Percentiles rank a stretch among this genome's conserved stretches.
phyloP scores from a whole-genome alignment of 2,888 invertebrate species.

The Tubulanus polymorphus region DNA sequence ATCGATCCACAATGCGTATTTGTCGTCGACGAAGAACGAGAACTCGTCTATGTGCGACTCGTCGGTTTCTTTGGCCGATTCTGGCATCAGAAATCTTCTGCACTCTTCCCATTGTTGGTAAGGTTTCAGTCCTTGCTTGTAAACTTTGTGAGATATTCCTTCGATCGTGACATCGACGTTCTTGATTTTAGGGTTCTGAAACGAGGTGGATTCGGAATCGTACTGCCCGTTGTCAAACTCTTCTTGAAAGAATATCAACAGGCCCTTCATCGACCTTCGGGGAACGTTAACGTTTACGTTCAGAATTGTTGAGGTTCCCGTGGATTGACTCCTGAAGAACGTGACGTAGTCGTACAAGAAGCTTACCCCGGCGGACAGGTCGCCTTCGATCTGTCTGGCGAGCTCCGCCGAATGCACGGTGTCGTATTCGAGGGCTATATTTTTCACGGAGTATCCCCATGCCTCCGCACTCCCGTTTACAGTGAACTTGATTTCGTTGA shows the following conservation, averaged over 20 bases:
- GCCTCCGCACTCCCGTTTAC: conserved; percentile 7
- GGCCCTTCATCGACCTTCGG: conserved; percentile 7
- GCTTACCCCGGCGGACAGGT: neutral
- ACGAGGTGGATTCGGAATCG: conserved; percentile 1
- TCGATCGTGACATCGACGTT: conserved; percentile 11
- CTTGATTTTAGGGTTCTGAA: conserved; percentile 8
- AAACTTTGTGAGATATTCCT: conserved; percentile 13
- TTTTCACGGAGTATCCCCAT: conserved; percentile 5
- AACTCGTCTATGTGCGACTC: conserved; percentile 14
- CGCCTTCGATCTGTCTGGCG: conserved; percentile 6
- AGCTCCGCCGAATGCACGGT: conserved; percentile 3
- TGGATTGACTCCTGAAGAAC: neutral
- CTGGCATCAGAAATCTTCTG: conserved; percentile 13
- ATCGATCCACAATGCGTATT: conserved; percentile 13
- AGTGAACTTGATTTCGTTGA: conserved; percentile 2
- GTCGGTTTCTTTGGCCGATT: conserved; percentile 8
- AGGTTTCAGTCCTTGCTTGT: conserved; percentile 20
- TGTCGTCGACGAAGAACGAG: conserved; percentile 14
- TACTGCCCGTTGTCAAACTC: neutral
- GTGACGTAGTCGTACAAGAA: neutral
- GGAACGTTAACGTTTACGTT: conserved; percentile 3
- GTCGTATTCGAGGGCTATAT: conserved; percentile 9
- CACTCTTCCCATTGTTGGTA: conserved; percentile 24
- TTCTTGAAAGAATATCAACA: conserved; percentile 8
- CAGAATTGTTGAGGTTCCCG: neutral